phyloP scores from a whole-genome alignment of 2,797 vertebrate genomes.

The Anomalospiza imberbis region DNA sequence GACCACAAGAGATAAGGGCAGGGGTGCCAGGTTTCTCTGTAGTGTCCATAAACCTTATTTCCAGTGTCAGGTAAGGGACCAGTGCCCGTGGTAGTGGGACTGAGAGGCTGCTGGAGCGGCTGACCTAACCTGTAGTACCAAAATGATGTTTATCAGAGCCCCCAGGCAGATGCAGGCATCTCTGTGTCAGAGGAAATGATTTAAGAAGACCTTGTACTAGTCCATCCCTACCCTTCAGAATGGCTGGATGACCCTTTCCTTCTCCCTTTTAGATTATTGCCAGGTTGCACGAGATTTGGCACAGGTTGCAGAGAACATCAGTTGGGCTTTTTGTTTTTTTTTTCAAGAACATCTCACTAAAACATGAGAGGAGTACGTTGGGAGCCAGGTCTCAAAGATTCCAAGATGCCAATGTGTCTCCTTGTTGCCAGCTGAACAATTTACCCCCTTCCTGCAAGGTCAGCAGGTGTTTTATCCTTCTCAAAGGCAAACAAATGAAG shows the following conservation, averaged over 20 bases:
- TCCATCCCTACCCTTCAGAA: background rate
- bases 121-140: background rate
- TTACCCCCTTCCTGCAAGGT: background rate
- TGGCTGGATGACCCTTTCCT: background rate
- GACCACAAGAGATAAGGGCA: background rate
- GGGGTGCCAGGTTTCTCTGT: background rate
- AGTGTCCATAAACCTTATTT: background rate
- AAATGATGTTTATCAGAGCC: background rate
- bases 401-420: background rate
- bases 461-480: background rate
- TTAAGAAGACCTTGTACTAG: background rate
- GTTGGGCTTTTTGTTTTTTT: background rate
- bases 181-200: background rate
- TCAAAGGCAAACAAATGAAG: slow-evolving; percentile 11
- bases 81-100: background rate
- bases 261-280: background rate
- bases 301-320: background rate
- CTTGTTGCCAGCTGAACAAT: background rate
- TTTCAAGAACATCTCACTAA: background rate
- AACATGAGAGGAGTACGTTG: accelerated
- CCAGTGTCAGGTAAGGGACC: background rate
- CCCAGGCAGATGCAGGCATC: background rate
- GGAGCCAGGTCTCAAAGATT: background rate
- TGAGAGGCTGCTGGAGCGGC: background rate
- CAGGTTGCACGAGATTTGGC: background rate